Conservation (phyloP, 2,888 invertebrate genomes). For the Carabus problematicus region DNA sequence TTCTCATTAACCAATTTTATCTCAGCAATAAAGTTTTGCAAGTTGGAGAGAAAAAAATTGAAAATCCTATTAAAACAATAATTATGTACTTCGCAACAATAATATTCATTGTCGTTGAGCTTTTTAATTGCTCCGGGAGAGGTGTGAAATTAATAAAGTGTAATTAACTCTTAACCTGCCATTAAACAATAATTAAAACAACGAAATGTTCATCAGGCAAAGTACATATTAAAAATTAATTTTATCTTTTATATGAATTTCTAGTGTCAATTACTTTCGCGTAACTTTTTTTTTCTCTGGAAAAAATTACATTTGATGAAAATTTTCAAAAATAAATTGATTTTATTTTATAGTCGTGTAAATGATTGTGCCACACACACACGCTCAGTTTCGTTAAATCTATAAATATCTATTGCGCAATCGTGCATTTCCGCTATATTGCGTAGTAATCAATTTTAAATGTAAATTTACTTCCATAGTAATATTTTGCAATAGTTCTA, state of each 20-base stretch:
- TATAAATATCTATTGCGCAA: neutral
- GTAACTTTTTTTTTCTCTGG: neutral
- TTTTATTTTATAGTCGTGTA: neutral
- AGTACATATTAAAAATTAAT: neutral
- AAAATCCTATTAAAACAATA: too few relatives aligned
- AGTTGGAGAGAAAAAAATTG: too few relatives aligned
- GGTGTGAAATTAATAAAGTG: too few relatives aligned
- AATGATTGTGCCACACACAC: neutral
- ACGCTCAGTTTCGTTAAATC: too few relatives aligned
- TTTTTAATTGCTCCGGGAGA: too few relatives aligned
- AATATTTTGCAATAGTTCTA: neutral
- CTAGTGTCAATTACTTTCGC: neutral
- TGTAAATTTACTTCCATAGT: neutral
- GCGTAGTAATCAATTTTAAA: neutral
- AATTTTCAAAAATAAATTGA: neutral
- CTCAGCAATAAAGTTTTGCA: too few relatives aligned
- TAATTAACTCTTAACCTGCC: too few relatives aligned
- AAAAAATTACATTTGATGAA: neutral
- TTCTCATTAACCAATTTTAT: too few relatives aligned
- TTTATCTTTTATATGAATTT: neutral
- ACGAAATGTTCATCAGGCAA: too few relatives aligned
- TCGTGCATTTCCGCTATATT: neutral
- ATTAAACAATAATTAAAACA: too few relatives aligned
- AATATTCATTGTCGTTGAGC: too few relatives aligned
- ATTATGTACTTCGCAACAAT: too few relatives aligned